Base-by-base conservation (phyloP, 2,797 vertebrate genomes). In the Ptychadena robeensis region DNA sequence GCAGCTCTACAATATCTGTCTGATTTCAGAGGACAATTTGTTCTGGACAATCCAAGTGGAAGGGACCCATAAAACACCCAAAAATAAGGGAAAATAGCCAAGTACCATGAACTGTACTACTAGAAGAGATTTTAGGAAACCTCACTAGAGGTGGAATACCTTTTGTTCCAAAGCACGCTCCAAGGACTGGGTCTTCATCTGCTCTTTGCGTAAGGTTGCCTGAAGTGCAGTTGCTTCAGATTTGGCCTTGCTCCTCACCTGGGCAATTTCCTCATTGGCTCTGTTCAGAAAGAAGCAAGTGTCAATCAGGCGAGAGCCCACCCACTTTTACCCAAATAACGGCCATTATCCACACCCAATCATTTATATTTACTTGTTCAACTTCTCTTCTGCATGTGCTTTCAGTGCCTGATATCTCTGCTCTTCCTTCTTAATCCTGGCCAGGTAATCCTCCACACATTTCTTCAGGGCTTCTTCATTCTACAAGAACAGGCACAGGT, bases 391-490 rank as follows among this genome's bases (percentile, higher is more conserved):
- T 0, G 96, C 96, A 0, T 99, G 96, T 28, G 95, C 92, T 90
- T 98, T 99, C 0, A 99, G 93, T 0, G 95, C 93, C 87, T 95
- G 95, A 37, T 99, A 99, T 9, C 96, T 92, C 89, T 95, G 96
- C 86, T 95, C 95, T 59, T 96, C 96, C 83, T 95, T 96, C 79
- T 95, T 96, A 65, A 98, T 91, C 77, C 95, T 91, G 2, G 73
- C 88, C 67, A 96, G 84, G 78, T 95, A 96, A 12, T 95, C 96
- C 86, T 96, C 94, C 4, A 92, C 95, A 63, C 95, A 97, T 64
- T 93, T 94, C 90, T 98, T 99, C 84, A 99, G 88, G 0, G 93
- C 94, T 63, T 95, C 95, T 86, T 99, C 97, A 32, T 99, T 98
- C 98, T 99, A 53, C 5, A 8, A 22, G 22, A 18, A 53, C 18